Evolutionary conservation across 2,113 vertebrate species (phyloP), one percentile per base, ranked within the genome.

Genomic region (Eptatretus burgeri): DNA sequence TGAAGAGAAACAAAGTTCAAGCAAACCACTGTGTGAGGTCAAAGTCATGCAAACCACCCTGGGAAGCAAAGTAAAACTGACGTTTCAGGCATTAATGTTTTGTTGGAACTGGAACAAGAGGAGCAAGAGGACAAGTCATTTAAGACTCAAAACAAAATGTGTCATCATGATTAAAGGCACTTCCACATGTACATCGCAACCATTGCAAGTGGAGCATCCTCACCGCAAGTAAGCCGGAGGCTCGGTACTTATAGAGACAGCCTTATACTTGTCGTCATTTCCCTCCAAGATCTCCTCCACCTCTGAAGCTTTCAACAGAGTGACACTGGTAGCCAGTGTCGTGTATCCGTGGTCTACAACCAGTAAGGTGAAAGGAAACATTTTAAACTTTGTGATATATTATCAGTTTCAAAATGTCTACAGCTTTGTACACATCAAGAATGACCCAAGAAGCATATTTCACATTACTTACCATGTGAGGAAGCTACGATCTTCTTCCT

Each of bases 401-500:
- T 60, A 62, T 62, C 20, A 49, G 9, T 5, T 12, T 14, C 14
- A n/a, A 17, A 11, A 13, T 11, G 16, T 63, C 12, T n/a, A 49
- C 5, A 14, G 5, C 12, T n/a, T 62, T 62, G 19, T 17, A 49
- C 13, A 9, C 9, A 14, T 11, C 17, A 16, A 2, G 5, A 62
- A 27, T 11, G 19, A 63, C 41, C 16, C 16, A 63, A 20, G 9
- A 5, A 18, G 27, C 5, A 7, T 16, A 18, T 16, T 14, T 50
- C 41, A 63, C 17, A 2, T 62, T 19, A 62, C 76, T 79, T 74
- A 86, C 91, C 91, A 51, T 98, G 91, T 64, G 91, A 98, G 12
- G 91, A 95, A 13, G 91, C 87, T 66, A 94, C 87, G n/a, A 98
- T 93, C 70, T 94, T 95, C 78, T 98, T 98, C 71, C 91, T 79